Conservation (phyloP, 2,888 invertebrate genomes). For the Eupithecia inturbata region DNA sequence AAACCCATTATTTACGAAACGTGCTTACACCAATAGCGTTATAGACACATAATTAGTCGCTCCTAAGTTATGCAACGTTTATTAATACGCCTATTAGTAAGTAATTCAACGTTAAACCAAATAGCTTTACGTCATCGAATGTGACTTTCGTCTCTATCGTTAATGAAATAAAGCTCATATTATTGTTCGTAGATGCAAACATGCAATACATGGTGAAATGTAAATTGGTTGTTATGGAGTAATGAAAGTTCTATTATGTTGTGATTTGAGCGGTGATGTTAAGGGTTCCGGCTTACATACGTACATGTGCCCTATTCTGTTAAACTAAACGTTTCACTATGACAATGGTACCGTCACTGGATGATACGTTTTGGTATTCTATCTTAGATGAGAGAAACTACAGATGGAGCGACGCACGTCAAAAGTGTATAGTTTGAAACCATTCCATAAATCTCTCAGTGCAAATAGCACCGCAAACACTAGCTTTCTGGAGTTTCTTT, state of each 20-base stretch:
- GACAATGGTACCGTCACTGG: background rate
- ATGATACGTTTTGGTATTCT: background rate
- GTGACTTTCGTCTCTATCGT: conserved; percentile 19
- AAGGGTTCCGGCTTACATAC: background rate
- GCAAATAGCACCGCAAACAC: no score
- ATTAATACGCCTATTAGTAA: background rate
- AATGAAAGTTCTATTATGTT: conserved; percentile 55
- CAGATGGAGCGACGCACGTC: background rate
- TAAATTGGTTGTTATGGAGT: conserved; percentile 51
- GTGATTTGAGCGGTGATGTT: conserved; percentile 53
- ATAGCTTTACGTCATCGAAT: background rate
- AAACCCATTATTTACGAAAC: background rate
- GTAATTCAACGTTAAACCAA: background rate
- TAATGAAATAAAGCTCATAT: conserved; percentile 24
- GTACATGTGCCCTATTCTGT: background rate
- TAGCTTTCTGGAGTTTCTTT: no score
- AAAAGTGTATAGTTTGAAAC: no score
- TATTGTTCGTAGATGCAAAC: conserved; percentile 18
- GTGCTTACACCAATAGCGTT: background rate
- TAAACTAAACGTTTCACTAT: background rate
- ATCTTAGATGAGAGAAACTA: background rate
- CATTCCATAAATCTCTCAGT: no score
- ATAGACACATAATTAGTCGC: background rate
- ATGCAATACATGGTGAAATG: conserved; percentile 39
- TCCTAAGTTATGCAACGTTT: background rate